Evolutionary conservation across 2,888 invertebrate genomes (phyloP).

Genomic region (Drosophila quasianomalipes): DNA sequence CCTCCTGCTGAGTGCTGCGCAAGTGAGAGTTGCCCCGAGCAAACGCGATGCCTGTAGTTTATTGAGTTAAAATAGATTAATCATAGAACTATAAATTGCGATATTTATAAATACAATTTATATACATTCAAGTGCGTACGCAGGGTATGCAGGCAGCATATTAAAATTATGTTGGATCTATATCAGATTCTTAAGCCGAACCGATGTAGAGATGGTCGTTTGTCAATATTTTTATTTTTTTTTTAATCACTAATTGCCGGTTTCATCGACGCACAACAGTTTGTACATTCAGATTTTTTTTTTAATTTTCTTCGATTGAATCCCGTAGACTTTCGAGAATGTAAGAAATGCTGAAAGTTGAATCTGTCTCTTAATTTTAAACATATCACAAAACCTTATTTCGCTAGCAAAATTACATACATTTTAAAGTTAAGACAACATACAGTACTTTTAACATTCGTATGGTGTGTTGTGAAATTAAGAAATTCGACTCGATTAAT

Average conservation of each 20-base stretch:
- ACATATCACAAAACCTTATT: background rate
- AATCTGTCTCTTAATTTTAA: background rate
- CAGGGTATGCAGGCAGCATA: background rate
- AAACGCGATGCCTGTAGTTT: constrained; percentile 87
- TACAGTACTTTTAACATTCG: too few relatives aligned
- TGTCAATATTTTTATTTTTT: too few relatives aligned
- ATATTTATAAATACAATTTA: background rate
- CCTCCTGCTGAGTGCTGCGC: constrained; percentile 56
- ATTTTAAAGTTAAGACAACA: background rate
- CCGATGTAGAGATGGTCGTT: too few relatives aligned
- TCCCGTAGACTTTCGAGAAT: background rate
- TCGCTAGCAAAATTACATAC: background rate
- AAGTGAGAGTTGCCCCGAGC: constrained; percentile 88
- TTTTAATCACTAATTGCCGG: background rate
- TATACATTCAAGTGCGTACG: background rate
- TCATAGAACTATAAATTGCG: background rate
- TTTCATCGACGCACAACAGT: background rate
- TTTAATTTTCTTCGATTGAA: background rate
- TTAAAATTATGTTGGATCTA: background rate
- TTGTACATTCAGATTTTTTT: background rate
- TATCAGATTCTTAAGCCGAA: background rate
- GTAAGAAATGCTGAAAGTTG: background rate
- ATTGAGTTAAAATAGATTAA: background rate
- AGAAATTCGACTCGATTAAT: too few relatives aligned
- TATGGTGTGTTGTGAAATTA: too few relatives aligned